These are phyloP conservation scores for Eudasyphora cyanicolor DNA, from an alignment of 2,888 invertebrate genomes.

Conservation along the genomic window DNA sequence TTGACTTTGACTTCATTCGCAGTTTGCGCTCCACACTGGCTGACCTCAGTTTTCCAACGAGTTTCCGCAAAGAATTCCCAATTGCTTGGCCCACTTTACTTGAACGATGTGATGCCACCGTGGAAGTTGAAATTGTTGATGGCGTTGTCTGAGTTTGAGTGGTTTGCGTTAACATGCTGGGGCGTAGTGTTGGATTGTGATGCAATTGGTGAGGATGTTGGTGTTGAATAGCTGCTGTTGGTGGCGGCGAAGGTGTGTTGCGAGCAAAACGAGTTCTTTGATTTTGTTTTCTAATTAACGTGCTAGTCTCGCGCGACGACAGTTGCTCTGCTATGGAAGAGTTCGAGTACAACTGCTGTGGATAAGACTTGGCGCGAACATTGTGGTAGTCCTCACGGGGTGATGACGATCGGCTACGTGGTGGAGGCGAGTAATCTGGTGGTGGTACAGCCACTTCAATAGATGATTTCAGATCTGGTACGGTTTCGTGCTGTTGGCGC, in stretches of 20 bases:
- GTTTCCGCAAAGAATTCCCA: constrained; percentile 90
- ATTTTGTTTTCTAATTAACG: constrained; percentile 80
- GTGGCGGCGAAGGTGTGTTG: constrained; percentile 67
- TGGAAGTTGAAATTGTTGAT: constrained; percentile 70
- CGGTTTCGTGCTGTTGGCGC: constrained; percentile 76
- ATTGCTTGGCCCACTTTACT: constrained; percentile 83
- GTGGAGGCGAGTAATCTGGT: constrained; percentile 87
- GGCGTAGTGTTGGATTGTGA: constrained; percentile 65
- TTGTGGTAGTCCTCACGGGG: constrained; percentile 73
- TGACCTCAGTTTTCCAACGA: constrained; percentile 91
- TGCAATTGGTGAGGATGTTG: constrained; percentile 2
- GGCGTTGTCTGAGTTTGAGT: constrained; percentile 79
- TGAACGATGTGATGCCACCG: constrained; percentile 74
- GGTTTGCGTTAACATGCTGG: constrained; percentile 74
- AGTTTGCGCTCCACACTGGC: constrained; percentile 86
- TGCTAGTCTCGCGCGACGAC: constrained; percentile 69
- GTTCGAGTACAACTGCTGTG: constrained; percentile 44
- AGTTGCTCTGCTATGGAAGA: constrained; percentile 40
- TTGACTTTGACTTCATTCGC: constrained; percentile 82
- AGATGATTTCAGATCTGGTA: constrained; percentile 78
- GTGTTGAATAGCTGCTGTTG: constrained; percentile 55
- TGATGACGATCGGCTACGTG: constrained; percentile 78
- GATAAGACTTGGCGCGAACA: constrained; percentile 46
- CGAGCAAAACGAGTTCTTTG: constrained; percentile 87
- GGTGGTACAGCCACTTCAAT: constrained; percentile 83